A percentile compares a stretch with the other conserved stretches of the same genome.
phyloP scores from a whole-genome alignment of 2,113 vertebrate genomes.

The Bubalus kerabau region DNA sequence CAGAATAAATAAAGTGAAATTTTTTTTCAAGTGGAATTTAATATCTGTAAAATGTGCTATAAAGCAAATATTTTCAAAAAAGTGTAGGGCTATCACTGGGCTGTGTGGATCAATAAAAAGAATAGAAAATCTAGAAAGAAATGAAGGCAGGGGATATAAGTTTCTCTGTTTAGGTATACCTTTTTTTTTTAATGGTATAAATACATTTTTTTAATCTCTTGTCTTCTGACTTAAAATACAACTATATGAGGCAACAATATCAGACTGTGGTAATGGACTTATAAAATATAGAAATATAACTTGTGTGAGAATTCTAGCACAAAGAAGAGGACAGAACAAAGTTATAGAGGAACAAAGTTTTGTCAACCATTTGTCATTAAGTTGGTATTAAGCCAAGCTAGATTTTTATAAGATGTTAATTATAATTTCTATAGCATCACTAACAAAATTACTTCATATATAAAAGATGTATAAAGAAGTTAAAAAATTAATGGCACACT shows the following conservation, averaged over 20 bases:
- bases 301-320: not conserved
- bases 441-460: not conserved
- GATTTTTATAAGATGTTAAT: not conserved
- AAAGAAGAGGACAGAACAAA: not conserved
- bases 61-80: not conserved
- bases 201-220: not conserved
- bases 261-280: not conserved
- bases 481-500: not conserved
- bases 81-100: not conserved
- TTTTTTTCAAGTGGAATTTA: not conserved
- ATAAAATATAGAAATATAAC: not conserved
- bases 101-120: not conserved
- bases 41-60: not conserved
- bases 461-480: not conserved
- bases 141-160: not conserved
- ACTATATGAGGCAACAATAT: not conserved
- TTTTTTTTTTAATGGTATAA: not conserved
- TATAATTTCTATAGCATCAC: not conserved
- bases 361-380: not conserved
- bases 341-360: not conserved
- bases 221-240: not conserved
- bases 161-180: not conserved
- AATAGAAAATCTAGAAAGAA: not conserved
- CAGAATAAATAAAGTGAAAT: not conserved
- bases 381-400: not conserved